Conservation (phyloP, 2,888 invertebrate species). For the Capitulum mitella region DNA sequence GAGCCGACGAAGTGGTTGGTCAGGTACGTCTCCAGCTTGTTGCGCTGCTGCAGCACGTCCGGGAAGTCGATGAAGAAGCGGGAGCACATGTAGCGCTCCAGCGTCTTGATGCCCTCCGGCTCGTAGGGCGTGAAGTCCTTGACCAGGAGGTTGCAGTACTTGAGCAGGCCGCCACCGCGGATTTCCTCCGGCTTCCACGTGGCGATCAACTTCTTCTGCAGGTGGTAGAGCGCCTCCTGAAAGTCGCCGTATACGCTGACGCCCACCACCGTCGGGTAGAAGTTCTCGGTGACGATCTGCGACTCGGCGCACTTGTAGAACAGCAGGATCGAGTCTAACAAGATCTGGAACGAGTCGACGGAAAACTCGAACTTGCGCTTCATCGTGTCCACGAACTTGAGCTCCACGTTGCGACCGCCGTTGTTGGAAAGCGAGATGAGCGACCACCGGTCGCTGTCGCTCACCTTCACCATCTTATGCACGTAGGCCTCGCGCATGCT, state of each 20-base stretch:
- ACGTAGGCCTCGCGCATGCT: conserved; percentile 93
- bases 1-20: conserved; percentile 94
- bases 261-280: conserved; percentile 92
- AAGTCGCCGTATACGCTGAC: conserved; percentile 97
- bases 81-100: conserved; percentile 99
- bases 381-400: conserved; percentile 99
- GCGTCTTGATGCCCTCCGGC: conserved; percentile 79
- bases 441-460: conserved; percentile 96
- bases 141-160: conserved; percentile 95
- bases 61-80: conserved; percentile 99
- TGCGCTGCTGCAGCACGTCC: conserved; percentile 86
- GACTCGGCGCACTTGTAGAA: conserved; percentile 71
- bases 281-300: conserved; percentile 71
- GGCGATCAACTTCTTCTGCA: conserved; percentile 93
- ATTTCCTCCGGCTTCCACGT: conserved; percentile 98
- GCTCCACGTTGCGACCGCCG: conserved; percentile 89
- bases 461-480: conserved; percentile 99
- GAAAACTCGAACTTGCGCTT: conserved; percentile 98
- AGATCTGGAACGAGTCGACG: conserved; percentile 98
- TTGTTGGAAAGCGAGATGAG: conserved; percentile 94
- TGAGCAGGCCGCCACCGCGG: conserved; percentile 94
- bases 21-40: conserved; percentile 92
- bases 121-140: conserved; percentile 86
- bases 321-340: conserved; percentile 85
- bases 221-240: conserved; percentile 86